These are phyloP conservation scores for Sylvia borin DNA, from an alignment of 2,797 vertebrate species.

Conservation along the genomic window DNA sequence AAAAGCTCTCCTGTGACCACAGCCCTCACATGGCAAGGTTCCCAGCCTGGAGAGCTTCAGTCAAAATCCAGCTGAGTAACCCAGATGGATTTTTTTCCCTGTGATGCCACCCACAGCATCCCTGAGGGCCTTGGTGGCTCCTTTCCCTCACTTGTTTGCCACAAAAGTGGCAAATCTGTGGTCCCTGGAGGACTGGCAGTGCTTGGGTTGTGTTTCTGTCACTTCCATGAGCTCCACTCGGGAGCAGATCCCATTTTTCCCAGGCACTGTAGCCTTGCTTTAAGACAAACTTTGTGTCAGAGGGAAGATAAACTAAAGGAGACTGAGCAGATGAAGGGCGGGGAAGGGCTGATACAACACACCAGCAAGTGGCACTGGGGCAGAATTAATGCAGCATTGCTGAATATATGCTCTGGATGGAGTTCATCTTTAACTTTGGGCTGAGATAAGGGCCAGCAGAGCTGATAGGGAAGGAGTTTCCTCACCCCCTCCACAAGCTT, in stretches of 20 bases:
- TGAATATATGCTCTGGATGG: not conserved
- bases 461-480: constrained; percentile 1
- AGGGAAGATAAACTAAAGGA: not conserved
- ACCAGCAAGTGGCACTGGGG: not conserved
- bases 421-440: not conserved
- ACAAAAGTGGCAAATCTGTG: not conserved
- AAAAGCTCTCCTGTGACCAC: not conserved
- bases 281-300: not conserved
- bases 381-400: not conserved
- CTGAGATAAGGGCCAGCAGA: not conserved
- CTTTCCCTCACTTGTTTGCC: not conserved
- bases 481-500: not conserved
- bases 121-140: not conserved
- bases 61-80: not conserved
- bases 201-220: not conserved
- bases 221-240: accelerated
- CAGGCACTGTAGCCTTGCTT: not conserved
- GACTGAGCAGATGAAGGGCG: not conserved
- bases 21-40: accelerated
- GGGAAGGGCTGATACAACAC: not conserved
- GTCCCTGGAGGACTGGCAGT: not conserved
- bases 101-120: accelerated
- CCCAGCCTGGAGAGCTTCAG: not conserved
- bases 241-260: not conserved
- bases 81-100: not conserved